Evolutionary conservation across 2,888 invertebrate genomes (phyloP).

Genomic region (Cynaeus angustus): DNA sequence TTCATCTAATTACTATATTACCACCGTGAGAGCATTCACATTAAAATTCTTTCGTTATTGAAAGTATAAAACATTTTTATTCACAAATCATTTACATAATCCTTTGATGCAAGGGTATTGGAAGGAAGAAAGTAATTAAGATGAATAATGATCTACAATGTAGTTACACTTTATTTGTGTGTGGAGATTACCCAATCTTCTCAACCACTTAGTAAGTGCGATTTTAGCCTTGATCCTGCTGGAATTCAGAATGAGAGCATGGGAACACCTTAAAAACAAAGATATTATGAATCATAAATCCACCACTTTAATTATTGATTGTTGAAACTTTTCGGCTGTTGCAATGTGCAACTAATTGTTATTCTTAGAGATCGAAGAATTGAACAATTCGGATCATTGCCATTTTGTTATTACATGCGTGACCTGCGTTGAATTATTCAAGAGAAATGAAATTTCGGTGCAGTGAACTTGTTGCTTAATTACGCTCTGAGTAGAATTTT

Average conservation of each 20-base stretch:
- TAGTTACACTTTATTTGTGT: slow-evolving; percentile 19
- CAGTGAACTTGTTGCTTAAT: slow-evolving; percentile 32
- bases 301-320: slow-evolving; percentile 16
- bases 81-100: slow-evolving; percentile 31
- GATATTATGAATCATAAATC: slow-evolving; percentile 6
- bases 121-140: slow-evolving; percentile 31
- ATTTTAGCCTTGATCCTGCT: slow-evolving; percentile 30
- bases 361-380: slow-evolving; percentile 20
- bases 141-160: slow-evolving; percentile 26
- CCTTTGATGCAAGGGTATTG: slow-evolving; percentile 26
- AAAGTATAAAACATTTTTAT: slow-evolving; percentile 17
- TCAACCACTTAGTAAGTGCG: slow-evolving; percentile 1
- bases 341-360: slow-evolving; percentile 22
- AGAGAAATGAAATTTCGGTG: slow-evolving; percentile 28
- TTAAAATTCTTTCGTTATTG: slow-evolving; percentile 11
- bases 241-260: slow-evolving; percentile 29
- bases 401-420: slow-evolving; percentile 17
- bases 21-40: slow-evolving; percentile 32
- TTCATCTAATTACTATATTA: slow-evolving; percentile 5
- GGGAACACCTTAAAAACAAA: slow-evolving; percentile 19
- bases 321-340: slow-evolving; percentile 20
- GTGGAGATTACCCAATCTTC: slow-evolving; percentile 11
- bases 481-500: slow-evolving; percentile 10
- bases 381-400: slow-evolving; percentile 29
- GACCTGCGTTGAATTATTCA: slow-evolving; percentile 28